A percentile compares a stretch with the other conserved stretches of the same genome.
These are phyloP conservation scores for Lasioglossum albipes DNA, from an alignment of 1,140 invertebrate species.

Conservation along the genomic window DNA sequence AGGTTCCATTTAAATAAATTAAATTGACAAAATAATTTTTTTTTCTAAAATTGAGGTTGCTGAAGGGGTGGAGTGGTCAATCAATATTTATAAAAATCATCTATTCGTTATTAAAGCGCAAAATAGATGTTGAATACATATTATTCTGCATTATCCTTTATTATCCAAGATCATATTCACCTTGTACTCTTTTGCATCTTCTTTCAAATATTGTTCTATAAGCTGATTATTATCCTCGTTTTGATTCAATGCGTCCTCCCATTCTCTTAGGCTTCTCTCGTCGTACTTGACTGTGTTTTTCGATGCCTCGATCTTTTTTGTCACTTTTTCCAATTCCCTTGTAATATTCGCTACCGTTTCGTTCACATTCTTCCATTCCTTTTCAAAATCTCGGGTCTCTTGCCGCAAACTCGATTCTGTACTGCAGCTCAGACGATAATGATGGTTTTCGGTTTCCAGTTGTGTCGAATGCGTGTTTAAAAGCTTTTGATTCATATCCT, in stretches of 20 bases:
- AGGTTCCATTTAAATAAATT: no score
- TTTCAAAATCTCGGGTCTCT: conserved; percentile 80
- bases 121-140: neutral
- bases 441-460: conserved; percentile 83
- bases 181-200: conserved; percentile 83
- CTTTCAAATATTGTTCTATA: conserved; percentile 83
- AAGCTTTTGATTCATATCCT: conserved; percentile 77
- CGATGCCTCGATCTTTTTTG: conserved; percentile 81
- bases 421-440: conserved; percentile 78
- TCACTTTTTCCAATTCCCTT: conserved; percentile 75
- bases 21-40: no score
- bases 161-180: conserved; percentile 62
- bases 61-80: no score
- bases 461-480: conserved; percentile 82
- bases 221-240: conserved; percentile 82
- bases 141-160: conserved; percentile 28
- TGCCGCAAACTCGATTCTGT: conserved; percentile 79
- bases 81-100: no score
- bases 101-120: no score
- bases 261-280: conserved; percentile 82
- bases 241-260: conserved; percentile 83
- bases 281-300: conserved; percentile 83
- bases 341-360: conserved; percentile 72
- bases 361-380: conserved; percentile 78
- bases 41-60: no score